Conservation (phyloP, 2,797 vertebrate species). For the Gadopsis marmoratus region DNA sequence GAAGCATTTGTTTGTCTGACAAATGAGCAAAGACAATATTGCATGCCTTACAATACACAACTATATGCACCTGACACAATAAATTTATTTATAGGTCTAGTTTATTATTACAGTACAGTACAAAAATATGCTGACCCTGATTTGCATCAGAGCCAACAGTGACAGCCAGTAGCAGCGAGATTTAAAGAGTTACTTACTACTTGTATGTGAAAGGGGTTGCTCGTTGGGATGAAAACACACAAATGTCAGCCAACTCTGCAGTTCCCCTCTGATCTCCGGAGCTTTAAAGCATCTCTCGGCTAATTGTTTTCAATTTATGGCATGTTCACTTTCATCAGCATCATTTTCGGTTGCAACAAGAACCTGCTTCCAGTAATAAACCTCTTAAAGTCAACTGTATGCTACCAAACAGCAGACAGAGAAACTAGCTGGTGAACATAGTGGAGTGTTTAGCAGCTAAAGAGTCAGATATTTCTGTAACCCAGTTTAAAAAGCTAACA, state of each 20-base stretch:
- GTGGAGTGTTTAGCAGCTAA: no score
- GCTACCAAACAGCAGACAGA: background rate
- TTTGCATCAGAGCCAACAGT: background rate
- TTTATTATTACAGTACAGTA: background rate
- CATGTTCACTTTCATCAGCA: background rate
- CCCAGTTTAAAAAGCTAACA: no score
- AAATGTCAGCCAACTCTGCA: background rate
- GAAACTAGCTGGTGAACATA: no score
- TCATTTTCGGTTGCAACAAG: background rate
- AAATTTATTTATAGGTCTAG: background rate
- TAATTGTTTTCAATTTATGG: background rate
- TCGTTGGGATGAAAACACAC: background rate
- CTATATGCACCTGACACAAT: slow-evolving; percentile 1
- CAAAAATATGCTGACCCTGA: background rate
- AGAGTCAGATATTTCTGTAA: no score
- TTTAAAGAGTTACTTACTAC: background rate
- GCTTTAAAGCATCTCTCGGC: background rate
- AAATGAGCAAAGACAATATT: slow-evolving; percentile 25
- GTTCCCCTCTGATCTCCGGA: background rate
- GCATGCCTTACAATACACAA: background rate
- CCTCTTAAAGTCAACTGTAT: background rate
- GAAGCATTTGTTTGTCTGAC: slow-evolving; percentile 7
- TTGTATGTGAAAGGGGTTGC: background rate
- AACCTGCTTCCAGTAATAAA: background rate
- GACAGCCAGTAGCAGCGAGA: no score